Base-by-base conservation (phyloP, 2,113 vertebrate species). In the Zosterops lateralis region DNA sequence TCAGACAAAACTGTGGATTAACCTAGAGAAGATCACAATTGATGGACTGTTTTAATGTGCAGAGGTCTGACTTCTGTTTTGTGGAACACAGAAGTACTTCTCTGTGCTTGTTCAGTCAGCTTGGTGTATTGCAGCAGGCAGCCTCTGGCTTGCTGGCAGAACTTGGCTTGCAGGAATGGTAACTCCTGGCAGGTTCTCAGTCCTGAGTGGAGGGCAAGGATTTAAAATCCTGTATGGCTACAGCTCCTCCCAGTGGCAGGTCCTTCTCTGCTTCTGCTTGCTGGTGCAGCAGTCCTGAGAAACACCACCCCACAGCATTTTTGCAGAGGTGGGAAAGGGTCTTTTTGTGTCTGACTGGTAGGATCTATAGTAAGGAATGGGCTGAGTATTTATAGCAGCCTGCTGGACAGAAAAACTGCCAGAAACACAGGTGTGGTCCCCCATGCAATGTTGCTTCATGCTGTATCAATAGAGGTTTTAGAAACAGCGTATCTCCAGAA, bases 181-280 rank as follows among this genome's bases (percentile, higher is more conserved):
- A 9, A 38, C 45, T 61, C 22, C 5, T 17, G 21, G 6, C 40
- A 26, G 28, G 12, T 45, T 88, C 32, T 60, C 56, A 3, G n/a
- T 44, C 17, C 51, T 3, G 24, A 15, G 72, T 3, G 14, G 28
- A 77, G 29, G 53, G 38, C 44, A 31, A 28, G 24, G 58, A 66
- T 86, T 85, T 83, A 42, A 61, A 32, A 24, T 90, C 1, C 5
- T 10, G 21, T 60, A 29, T 89, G 89, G 19, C 28, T 71, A 8
- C 72, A 93, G 94, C 96, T 96, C 96, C 95, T 83, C 91, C 92
- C 76, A 60, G 94, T 81, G 95, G 95, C 47, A 31, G 32, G 28
- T 64, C 45, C 24, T n/a, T 40, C 38, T n/a, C 64, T n/a, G 47
- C 31, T 76, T n/a, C n/a, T 31, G 3, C 34, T 57, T 26, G 14